Base-by-base conservation (phyloP, 2,113 vertebrate species). In the Zosterops hypoxanthus region DNA sequence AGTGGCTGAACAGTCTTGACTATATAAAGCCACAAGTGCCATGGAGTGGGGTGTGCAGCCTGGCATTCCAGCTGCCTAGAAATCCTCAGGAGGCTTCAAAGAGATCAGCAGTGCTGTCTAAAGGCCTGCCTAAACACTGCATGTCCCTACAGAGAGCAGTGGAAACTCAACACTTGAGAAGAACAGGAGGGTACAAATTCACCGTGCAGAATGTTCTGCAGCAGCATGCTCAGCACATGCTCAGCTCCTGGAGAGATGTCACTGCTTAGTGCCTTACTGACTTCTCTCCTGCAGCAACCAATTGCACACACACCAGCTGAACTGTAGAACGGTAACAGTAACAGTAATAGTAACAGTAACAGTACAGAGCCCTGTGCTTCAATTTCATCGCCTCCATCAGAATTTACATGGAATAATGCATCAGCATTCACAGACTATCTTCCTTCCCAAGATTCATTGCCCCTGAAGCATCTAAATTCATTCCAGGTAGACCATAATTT, bases 1-100 rank as follows among this genome's bases (percentile, higher is more conserved):
- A 95, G 64, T 85, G 83, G 64, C 68, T 76, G 82, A 91, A 63
- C 33, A 33, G 56, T 56, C 78, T 59, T 59, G 73, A 86, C 97
- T 97, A 97, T 96, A 96, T 95, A 96, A 97, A 96, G 96, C 50
- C 69, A 88, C 78, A 84, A 94, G 71, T 41, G 87, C 60, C 82
- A 68, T 12, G 39, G 52, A 96, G 70, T 23, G 49, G 56, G 47
- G 63, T 7, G 6, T 72, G 52, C 70, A 88, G 94, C 73, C 83
- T 22, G 5, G 70, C 83, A 96, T 94, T 88, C 93, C 96, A 94
- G 94, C 95, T 97, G 95, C 82, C 88, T 91, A 76, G 81, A 94
- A 96, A 94, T 94, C 66, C 84, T 89, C 88, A 63, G 52, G 65
- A 90, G 69, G 82, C 34, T 87, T 93, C 83, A 63, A 44, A 94